Conservation (phyloP, 2,113 vertebrate genomes). For the Pristiophorus japonicus region DNA sequence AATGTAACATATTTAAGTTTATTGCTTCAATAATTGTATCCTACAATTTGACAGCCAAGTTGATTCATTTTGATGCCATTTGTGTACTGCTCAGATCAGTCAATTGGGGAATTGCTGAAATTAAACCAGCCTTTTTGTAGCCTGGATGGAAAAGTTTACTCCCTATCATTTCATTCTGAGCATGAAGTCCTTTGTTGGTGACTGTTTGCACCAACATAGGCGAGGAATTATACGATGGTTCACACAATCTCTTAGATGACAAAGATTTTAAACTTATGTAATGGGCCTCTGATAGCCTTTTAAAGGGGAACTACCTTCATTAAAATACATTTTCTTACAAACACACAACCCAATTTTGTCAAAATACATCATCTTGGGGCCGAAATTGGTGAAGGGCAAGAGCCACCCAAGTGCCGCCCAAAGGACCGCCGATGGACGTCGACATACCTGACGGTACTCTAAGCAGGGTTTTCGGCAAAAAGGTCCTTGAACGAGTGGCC, state of each 20-base stretch:
- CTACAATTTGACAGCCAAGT: background rate
- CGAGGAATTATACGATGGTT: background rate
- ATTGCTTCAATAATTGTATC: background rate
- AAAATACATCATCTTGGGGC: background rate
- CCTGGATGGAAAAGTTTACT: background rate
- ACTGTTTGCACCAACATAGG: background rate
- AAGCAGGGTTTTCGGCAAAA: no score
- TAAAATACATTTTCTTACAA: background rate
- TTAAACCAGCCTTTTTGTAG: background rate
- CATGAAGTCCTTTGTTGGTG: background rate
- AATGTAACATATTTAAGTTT: background rate
- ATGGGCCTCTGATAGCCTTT: background rate
- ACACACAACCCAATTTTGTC: background rate
- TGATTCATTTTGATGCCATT: background rate
- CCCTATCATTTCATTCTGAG: background rate
- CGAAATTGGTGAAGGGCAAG: no score
- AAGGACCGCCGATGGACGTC: no score
- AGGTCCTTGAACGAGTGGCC: no score
- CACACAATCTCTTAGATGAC: background rate
- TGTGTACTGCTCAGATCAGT: background rate
- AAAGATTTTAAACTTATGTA: background rate
- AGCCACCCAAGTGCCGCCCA: no score
- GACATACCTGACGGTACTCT: no score
- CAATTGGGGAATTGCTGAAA: background rate
- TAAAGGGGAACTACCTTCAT: background rate